Evolutionary conservation across 2,888 invertebrate genomes (phyloP), one percentile per base, ranked within the genome.

Genomic region (Polydesmus complanatus): DNA sequence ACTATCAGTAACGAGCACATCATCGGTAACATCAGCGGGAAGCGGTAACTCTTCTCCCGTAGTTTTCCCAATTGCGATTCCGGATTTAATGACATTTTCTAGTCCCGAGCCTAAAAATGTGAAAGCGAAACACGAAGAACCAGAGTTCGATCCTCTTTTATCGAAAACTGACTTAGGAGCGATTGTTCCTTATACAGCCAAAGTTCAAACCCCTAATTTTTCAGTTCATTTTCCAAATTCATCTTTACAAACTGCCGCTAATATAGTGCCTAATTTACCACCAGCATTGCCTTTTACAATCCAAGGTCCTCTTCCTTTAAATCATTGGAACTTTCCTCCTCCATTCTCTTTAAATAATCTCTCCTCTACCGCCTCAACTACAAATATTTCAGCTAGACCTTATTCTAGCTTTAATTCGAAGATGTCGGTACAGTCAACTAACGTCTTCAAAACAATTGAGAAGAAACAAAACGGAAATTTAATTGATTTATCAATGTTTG

Each of bases 381-480:
- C 55, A 11, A 21, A 18, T n/a, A 21, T 52, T 3, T n/a, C 50
- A 11, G 18, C 58, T 19, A 51, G 1, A 14, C 55, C 47, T 18
- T 2, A 18, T n/a, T n/a, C 56, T n/a, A 27, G 58, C 14, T 2
- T 25, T 14, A n/a, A n/a, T 18, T 47, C 55, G 19, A 21, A 27
- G 27, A 49, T 22, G 11, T 22, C 60, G 11, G 62, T 60, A n/a
- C 49, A 58, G 21, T 26, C 56, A 2, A 19, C 62, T 11, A 52
- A 25, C 37, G 62, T 62, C 8, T 18, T 60, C 23, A 60, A 56
- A 51, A 21, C 19, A 19, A 55, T 58, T 14, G 61, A 58, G 23
- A 63, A 61, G 50, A 61, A 58, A 53, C 54, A 57, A 5, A 60
- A 62, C 55, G 60, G 58, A 1, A 48, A 61, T 56, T 11, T 61